phyloP scores from a whole-genome alignment of 2,113 vertebrate species.

The Lampris megalopsis region DNA sequence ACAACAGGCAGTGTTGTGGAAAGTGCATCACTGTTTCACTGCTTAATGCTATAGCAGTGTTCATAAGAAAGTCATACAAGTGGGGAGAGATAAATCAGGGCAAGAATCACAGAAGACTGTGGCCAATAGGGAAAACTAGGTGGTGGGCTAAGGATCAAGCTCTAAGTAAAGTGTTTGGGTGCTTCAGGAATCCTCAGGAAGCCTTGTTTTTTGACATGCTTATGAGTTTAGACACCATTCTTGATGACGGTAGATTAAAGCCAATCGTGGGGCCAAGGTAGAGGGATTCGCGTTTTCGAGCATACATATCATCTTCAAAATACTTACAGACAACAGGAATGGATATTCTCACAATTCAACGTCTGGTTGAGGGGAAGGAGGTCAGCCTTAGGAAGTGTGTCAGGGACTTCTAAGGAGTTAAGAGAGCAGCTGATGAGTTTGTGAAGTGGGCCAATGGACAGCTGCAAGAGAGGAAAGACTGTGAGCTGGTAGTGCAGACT shows the following conservation, averaged over 20 bases:
- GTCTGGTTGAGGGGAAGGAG: too few species aligned
- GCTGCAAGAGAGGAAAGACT: too few species aligned
- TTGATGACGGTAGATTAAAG: not conserved
- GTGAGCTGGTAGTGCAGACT: too few species aligned
- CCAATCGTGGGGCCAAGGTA: not conserved
- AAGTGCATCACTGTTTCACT: not conserved
- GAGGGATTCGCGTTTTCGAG: too few species aligned
- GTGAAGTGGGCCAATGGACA: too few species aligned
- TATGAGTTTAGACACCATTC: too few species aligned
- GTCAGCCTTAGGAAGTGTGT: too few species aligned
- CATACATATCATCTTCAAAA: too few species aligned
- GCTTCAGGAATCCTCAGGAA: not conserved
- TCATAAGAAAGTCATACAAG: not conserved
- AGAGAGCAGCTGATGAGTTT: too few species aligned
- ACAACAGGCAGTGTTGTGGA: not conserved
- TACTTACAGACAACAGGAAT: too few species aligned
- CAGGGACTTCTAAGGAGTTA: too few species aligned
- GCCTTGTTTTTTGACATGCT: not conserved
- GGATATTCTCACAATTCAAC: too few species aligned
- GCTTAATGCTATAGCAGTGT: not conserved
- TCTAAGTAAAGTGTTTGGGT: not conserved
- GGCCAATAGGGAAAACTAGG: constrained; percentile 4
- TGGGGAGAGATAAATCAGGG: not conserved
- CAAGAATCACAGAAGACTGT: not conserved
- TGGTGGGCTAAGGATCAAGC: not conserved